These are phyloP conservation scores for Macrobrachium rosenbergii DNA, from an alignment of 1,140 invertebrate genomes.

Conservation along the genomic window DNA sequence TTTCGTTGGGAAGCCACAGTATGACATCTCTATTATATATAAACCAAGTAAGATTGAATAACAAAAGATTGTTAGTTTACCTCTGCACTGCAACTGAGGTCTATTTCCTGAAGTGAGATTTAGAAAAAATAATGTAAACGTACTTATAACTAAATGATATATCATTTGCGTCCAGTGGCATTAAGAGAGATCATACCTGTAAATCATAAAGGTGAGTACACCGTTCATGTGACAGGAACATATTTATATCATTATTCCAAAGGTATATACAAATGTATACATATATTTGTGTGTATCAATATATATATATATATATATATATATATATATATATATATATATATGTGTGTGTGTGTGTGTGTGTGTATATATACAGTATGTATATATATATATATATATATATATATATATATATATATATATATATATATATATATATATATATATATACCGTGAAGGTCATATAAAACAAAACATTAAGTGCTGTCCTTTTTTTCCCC, in stretches of 20 bases:
- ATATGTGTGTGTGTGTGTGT: neutral
- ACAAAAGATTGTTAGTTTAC: too few relatives aligned
- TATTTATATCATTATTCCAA: neutral
- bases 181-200: too few relatives aligned
- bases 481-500: neutral
- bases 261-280: neutral
- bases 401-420: neutral
- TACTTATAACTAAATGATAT: too few relatives aligned
- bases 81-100: too few relatives aligned
- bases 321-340: neutral
- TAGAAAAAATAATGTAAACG: too few relatives aligned
- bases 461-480: too few relatives aligned
- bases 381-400: neutral
- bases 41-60: too few relatives aligned
- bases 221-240: neutral
- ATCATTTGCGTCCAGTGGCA: too few relatives aligned
- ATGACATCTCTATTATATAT: too few relatives aligned
- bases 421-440: neutral
- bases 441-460: neutral
- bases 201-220: too few relatives aligned
- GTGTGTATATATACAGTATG: neutral
- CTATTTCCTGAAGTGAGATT: too few relatives aligned
- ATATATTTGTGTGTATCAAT: neutral
- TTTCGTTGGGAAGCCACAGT: too few relatives aligned
- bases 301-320: neutral